A percentile compares a stretch with the other conserved stretches of the same genome.
phyloP scores from a whole-genome alignment of 2,888 invertebrate genomes.

The Belgica antarctica region DNA sequence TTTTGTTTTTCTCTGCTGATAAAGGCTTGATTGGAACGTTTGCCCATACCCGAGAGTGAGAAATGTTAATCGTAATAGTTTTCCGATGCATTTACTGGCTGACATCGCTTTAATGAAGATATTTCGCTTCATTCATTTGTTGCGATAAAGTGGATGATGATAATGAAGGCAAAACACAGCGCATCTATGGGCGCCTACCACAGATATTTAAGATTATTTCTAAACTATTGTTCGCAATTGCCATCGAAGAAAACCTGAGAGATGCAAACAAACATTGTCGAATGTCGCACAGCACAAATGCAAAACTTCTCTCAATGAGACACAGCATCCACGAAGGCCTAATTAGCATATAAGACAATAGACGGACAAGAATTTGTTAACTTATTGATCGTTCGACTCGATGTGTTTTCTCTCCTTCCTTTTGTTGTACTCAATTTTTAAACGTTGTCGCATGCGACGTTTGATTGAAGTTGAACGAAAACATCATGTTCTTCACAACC shows the following conservation, averaged over 20 bases:
- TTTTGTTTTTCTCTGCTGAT: conserved; percentile 10
- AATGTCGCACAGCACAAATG: not conserved
- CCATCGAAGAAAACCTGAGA: not conserved
- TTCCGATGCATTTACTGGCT: not conserved
- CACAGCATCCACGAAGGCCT: conserved; percentile 31
- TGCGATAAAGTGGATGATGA: conserved; percentile 42
- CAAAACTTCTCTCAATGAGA: conserved; percentile 22
- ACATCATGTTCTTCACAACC: conserved; percentile 38
- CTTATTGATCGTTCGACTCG: conserved; percentile 40
- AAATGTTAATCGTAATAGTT: conserved; percentile 26
- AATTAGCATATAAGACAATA: conserved; percentile 44
- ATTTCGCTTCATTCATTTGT: conserved; percentile 15
- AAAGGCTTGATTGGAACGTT: not conserved
- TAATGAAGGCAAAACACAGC: conserved; percentile 40
- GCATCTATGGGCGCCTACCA: conserved; percentile 23
- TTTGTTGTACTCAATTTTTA: no score
- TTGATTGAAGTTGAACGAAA: conserved; percentile 38
- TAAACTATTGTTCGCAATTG: conserved; percentile 40
- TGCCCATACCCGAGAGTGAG: conserved; percentile 1
- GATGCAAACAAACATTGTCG: not conserved
- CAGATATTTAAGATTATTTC: conserved; percentile 41
- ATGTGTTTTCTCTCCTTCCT: conserved; percentile 17
- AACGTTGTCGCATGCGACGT: conserved; percentile 33
- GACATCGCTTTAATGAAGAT: conserved; percentile 38
- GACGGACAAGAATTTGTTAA: conserved; percentile 43